Percentiles rank a stretch among this genome's conserved stretches.
These are phyloP conservation scores for Babyrousa celebensis DNA, from an alignment of 2,797 vertebrate species.

Conservation along the genomic window DNA sequence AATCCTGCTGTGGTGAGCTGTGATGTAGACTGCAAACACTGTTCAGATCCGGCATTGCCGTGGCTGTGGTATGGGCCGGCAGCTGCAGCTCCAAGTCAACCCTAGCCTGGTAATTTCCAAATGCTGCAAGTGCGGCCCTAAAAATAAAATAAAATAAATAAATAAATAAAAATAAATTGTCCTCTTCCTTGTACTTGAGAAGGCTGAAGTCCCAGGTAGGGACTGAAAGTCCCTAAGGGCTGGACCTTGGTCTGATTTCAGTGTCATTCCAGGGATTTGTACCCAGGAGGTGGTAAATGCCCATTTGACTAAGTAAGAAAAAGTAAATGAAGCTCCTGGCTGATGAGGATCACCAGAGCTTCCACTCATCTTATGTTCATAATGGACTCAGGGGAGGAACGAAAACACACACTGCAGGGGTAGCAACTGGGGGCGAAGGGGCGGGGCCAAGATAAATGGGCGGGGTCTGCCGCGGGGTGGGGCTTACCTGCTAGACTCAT, in stretches of 20 bases:
- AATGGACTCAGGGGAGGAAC: not conserved
- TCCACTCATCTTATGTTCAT: not conserved
- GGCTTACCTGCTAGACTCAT: conserved; percentile 97
- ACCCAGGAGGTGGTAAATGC: not conserved
- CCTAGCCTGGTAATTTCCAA: too few species aligned
- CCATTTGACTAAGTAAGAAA: not conserved
- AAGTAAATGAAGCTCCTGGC: conserved; percentile 12
- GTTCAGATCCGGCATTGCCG: too few species aligned
- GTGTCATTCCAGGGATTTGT: conserved; percentile 11
- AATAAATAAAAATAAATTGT: not conserved
- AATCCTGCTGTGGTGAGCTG: too few species aligned
- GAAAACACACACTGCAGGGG: not conserved
- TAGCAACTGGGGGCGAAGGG: not conserved
- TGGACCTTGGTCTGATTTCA: not conserved
- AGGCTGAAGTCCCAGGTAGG: not conserved
- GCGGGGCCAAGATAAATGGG: not conserved
- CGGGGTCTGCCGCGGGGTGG: rapidly evolving
- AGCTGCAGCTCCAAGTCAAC: too few species aligned
- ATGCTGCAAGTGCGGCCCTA: too few species aligned
- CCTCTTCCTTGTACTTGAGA: not conserved
- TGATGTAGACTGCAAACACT: too few species aligned
- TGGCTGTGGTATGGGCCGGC: too few species aligned
- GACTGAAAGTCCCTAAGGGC: not conserved
- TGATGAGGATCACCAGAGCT: not conserved
- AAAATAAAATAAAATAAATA: too few species aligned